Conservation (phyloP, 2,888 invertebrate species). For the Abrostola tripartita region DNA sequence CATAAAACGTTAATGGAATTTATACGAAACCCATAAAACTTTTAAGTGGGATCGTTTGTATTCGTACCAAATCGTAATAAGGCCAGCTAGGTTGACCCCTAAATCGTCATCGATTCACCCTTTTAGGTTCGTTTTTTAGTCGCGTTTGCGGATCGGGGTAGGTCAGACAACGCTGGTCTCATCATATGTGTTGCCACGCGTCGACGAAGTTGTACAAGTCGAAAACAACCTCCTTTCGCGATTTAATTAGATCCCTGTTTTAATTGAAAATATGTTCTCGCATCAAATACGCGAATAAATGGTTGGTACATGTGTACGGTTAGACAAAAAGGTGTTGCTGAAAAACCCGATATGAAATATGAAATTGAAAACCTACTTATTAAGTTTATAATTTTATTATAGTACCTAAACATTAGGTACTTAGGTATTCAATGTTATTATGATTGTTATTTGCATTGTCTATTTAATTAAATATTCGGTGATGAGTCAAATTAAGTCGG, state of each 20-base stretch:
- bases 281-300: conserved; percentile 77
- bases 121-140: conserved; percentile 21
- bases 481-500: too few species aligned
- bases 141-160: conserved; percentile 35
- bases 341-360: not conserved
- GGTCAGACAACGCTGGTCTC: conserved; percentile 64
- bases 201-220: conserved; percentile 73
- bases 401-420: not conserved
- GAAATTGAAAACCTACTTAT: not conserved
- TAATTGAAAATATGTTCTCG: conserved; percentile 81
- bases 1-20: conserved; percentile 83
- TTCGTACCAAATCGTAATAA: conserved; percentile 72
- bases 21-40: conserved; percentile 83
- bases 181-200: conserved; percentile 69
- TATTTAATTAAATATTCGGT: too few species aligned
- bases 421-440: not conserved
- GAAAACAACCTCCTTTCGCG: conserved; percentile 77
- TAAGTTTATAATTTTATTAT: not conserved
- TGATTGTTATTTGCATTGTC: too few species aligned
- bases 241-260: conserved; percentile 79
- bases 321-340: conserved; percentile 41
- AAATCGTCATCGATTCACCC: conserved; percentile 47
- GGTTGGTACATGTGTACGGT: conserved; percentile 65
- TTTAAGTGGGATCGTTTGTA: conserved; percentile 84
- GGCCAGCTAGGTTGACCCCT: conserved; percentile 64